phyloP scores from a whole-genome alignment of 2,797 vertebrate genomes.

The Crocidura indochinensis region DNA sequence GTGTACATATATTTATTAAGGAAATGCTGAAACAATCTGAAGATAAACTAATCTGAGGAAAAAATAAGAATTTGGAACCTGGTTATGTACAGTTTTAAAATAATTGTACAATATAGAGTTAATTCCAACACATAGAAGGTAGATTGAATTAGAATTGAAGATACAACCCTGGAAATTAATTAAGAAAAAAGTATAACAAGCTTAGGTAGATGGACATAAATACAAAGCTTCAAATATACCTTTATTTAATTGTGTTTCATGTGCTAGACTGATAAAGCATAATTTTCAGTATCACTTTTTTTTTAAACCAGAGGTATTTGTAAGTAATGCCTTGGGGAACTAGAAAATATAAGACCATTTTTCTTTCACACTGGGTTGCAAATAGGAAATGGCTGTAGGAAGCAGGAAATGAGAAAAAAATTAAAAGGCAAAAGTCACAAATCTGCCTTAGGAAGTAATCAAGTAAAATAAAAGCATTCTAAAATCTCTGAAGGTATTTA shows the following conservation, averaged over 20 bases:
- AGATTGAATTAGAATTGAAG: background rate
- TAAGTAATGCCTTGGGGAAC: background rate
- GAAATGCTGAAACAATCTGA: slow-evolving; percentile 33
- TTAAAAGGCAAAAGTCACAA: background rate
- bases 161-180: background rate
- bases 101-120: background rate
- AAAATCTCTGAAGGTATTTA: background rate
- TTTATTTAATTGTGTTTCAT: slow-evolving; percentile 24
- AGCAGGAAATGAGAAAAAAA: background rate
- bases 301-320: background rate
- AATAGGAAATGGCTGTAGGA: background rate
- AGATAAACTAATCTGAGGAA: background rate
- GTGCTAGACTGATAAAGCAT: background rate
- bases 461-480: background rate
- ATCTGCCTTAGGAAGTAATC: background rate
- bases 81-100: background rate
- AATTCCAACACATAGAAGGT: background rate
- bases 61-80: background rate
- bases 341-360: background rate
- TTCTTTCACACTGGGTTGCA: background rate
- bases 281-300: background rate
- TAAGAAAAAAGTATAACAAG: background rate
- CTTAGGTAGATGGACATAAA: background rate
- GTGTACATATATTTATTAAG: background rate
- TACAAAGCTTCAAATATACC: background rate